A percentile compares a stretch with the other conserved stretches of the same genome.
Conservation (phyloP, 2,113 vertebrate genomes). For the Sebastes fasciatus region DNA sequence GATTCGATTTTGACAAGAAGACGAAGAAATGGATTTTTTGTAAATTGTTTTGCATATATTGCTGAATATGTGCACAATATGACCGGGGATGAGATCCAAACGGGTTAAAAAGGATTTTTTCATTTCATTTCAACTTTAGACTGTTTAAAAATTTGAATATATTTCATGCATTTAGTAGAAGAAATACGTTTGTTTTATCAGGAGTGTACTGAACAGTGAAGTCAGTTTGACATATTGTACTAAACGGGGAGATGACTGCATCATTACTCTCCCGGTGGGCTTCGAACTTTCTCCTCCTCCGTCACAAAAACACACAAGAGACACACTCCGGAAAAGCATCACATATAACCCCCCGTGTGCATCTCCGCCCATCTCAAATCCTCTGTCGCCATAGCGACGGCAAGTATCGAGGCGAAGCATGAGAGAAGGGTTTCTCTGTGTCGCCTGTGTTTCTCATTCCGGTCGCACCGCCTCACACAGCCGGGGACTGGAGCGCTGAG, state of each 20-base stretch:
- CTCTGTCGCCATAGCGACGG: constrained; percentile 78
- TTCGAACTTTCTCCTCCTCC: constrained; percentile 10
- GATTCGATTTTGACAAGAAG: too few relatives aligned
- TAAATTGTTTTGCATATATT: too few relatives aligned
- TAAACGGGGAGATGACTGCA: background rate
- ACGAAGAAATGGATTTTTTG: too few relatives aligned
- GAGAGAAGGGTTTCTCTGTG: constrained; percentile 82
- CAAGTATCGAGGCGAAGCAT: constrained; percentile 55
- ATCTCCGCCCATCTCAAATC: constrained; percentile 63
- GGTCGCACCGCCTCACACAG: constrained; percentile 64
- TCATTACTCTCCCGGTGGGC: background rate
- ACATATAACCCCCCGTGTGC: constrained; percentile 13
- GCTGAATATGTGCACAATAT: too few relatives aligned
- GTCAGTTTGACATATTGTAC: background rate
- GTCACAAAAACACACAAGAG: constrained; percentile 34
- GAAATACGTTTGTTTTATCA: background rate
- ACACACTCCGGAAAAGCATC: constrained; percentile 55
- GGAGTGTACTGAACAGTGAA: background rate
- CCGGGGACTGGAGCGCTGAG: constrained; percentile 42
- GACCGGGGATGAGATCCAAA: too few relatives aligned
- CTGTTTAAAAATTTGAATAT: background rate
- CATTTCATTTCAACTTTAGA: background rate
- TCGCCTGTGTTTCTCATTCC: constrained; percentile 77
- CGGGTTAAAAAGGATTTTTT: too few relatives aligned
- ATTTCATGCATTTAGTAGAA: background rate